Base-by-base conservation (phyloP, 2,797 vertebrate genomes). In the Nannoperca australis region DNA sequence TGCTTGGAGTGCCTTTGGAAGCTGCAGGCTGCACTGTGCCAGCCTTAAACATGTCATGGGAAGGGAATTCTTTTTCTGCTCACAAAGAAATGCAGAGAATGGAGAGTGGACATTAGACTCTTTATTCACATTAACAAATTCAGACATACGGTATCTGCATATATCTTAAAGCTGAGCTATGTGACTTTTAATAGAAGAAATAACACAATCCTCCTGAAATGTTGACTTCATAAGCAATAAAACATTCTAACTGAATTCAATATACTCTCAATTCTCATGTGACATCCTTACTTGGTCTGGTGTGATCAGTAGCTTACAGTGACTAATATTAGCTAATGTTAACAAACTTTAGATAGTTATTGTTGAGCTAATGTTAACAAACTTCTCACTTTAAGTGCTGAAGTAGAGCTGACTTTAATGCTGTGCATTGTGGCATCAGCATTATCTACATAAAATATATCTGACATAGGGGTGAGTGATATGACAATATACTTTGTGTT, bases 1-100 rank as follows among this genome's bases (percentile, higher is more conserved):
- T 75, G 38, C 87, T 76, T 78, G 94, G 86, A 0, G 89, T 49
- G 38, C 83, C 85, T 70, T 90, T 88, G 84, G 85, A 67, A 71
- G 95, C 93, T 73, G 96, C 87, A 44, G 96, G 90, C 67, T 98
- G 97, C 5, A 94, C 96, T 73, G 95, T 89, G 0, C 95, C 97
- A 54, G 96, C 88, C 84, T 96, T 96, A 92, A 96, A 96, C 88
- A 96, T 95, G 78, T 95, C 95, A 81, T 94, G 95, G 0, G 96
- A 96, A 61, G 96, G 94, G 4, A 96, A 97, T 24, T 96, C 96
- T 12, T 96, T 96, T 89, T 97, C 97, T 98, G 94, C 81, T 88
- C 36, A 73, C 22, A 78, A 79, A 91, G 82, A 81, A 71, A 65
- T 24, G 18, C 45, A 86, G 36, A 77, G 64, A 77, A 65, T 27